Evolutionary conservation across 2,888 invertebrate species (phyloP).

Genomic region (Scaptomyza parva): DNA sequence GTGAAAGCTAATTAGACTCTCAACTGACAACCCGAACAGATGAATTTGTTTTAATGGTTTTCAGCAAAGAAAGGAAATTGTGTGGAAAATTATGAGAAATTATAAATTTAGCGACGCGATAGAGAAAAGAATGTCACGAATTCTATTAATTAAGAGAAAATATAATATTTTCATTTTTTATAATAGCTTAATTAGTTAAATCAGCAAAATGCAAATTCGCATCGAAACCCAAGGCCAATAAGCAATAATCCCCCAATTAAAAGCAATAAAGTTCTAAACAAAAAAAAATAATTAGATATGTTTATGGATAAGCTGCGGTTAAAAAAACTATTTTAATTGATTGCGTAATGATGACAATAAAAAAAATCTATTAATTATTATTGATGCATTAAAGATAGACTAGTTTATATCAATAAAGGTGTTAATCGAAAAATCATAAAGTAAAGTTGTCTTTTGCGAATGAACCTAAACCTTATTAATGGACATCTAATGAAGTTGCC

Average conservation of each 20-base stretch:
- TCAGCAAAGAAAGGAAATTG: background rate
- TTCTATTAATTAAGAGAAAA: background rate
- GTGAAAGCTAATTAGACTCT: slow-evolving; percentile 73
- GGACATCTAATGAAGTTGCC: slow-evolving; percentile 66
- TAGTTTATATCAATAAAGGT: background rate
- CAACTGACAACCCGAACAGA: slow-evolving; percentile 59
- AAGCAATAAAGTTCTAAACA: background rate
- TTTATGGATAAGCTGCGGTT: background rate
- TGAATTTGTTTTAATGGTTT: slow-evolving; percentile 37
- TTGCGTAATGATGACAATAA: too few relatives aligned
- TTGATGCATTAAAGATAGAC: background rate
- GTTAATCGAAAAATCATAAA: slow-evolving; percentile 8
- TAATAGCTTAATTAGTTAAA: background rate
- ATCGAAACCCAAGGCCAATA: background rate
- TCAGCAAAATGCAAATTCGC: background rate
- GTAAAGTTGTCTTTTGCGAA: slow-evolving; percentile 26
- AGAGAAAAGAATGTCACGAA: background rate
- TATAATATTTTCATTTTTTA: background rate
- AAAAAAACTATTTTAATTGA: background rate
- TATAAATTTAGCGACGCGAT: background rate
- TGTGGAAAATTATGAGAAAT: slow-evolving; percentile 2
- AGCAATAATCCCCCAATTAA: background rate
- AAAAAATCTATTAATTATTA: background rate
- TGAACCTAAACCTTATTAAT: slow-evolving; percentile 58
- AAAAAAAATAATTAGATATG: background rate